A percentile compares a stretch with the other conserved stretches of the same genome.
Conservation (phyloP, 2,797 vertebrate species). For the Trachops cirrhosus region DNA sequence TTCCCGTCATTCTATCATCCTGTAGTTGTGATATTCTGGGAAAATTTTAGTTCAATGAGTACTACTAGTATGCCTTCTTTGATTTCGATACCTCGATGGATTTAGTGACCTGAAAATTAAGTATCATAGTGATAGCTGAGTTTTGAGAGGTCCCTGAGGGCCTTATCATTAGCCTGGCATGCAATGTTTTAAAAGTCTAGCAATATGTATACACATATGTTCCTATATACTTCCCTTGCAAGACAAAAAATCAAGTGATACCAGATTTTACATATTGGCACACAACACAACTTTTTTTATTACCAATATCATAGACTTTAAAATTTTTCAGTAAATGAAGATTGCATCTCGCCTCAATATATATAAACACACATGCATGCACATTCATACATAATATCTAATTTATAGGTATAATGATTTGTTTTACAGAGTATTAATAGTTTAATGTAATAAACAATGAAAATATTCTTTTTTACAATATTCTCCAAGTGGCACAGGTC, state of each 20-base stretch:
- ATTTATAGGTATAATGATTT: neutral
- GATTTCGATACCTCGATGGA: neutral
- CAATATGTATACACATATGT: neutral
- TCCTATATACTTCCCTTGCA: neutral
- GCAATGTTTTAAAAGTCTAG: neutral
- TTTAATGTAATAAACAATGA: neutral
- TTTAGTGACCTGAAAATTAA: neutral
- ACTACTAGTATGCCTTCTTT: neutral
- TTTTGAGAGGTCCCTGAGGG: neutral
- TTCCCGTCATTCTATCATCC: neutral
- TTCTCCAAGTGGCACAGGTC: neutral
- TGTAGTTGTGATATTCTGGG: neutral
- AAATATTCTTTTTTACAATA: neutral
- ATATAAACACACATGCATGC: neutral
- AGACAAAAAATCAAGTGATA: neutral
- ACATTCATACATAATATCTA: neutral
- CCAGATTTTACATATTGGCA: neutral
- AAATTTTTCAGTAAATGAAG: neutral
- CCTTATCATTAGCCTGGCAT: neutral
- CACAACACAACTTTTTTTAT: neutral
- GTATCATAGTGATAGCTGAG: neutral
- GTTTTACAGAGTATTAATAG: neutral
- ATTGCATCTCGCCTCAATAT: neutral
- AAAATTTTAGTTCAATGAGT: neutral
- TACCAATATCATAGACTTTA: neutral